phyloP scores from a whole-genome alignment of 2,113 vertebrate genomes.

The Galbula dea region DNA sequence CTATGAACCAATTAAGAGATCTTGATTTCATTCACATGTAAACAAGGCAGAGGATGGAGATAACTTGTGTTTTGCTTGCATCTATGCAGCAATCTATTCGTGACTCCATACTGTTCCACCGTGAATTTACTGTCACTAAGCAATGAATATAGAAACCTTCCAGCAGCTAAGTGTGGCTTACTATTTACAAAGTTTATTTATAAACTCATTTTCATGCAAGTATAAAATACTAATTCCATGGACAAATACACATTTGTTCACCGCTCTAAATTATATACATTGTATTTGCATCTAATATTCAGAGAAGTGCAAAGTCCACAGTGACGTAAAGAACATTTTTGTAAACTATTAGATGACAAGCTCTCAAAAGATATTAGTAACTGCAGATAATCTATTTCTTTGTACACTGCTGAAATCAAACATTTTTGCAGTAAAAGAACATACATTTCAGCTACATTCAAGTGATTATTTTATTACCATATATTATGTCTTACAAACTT shows the following conservation, averaged over 20 bases:
- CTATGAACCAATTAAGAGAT: not conserved
- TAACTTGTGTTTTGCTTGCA: not conserved
- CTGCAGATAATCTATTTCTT: not conserved
- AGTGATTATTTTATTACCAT: slow-evolving; percentile 78
- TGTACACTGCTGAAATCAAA: slow-evolving; percentile 36
- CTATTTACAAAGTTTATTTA: slow-evolving; percentile 66
- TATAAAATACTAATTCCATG: slow-evolving; percentile 55
- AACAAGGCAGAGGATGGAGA: not conserved
- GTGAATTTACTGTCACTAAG: not conserved
- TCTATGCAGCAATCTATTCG: not conserved
- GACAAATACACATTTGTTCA: slow-evolving; percentile 54
- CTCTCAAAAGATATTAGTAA: slow-evolving; percentile 27
- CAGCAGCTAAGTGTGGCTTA: not conserved
- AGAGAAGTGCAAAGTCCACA: slow-evolving; percentile 64
- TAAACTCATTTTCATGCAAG: slow-evolving; percentile 59
- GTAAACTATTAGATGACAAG: slow-evolving; percentile 38
- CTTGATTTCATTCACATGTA: not conserved
- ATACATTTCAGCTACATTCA: slow-evolving; percentile 67
- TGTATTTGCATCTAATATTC: slow-evolving; percentile 53
- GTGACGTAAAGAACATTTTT: slow-evolving; percentile 42
- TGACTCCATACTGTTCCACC: not conserved
- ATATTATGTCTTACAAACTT: slow-evolving; percentile 74
- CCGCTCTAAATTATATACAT: slow-evolving; percentile 41
- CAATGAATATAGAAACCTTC: slow-evolving; percentile 17
- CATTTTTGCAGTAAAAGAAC: slow-evolving; percentile 57